phyloP scores from a whole-genome alignment of 1,140 invertebrate species.

The Argopecten irradians region DNA sequence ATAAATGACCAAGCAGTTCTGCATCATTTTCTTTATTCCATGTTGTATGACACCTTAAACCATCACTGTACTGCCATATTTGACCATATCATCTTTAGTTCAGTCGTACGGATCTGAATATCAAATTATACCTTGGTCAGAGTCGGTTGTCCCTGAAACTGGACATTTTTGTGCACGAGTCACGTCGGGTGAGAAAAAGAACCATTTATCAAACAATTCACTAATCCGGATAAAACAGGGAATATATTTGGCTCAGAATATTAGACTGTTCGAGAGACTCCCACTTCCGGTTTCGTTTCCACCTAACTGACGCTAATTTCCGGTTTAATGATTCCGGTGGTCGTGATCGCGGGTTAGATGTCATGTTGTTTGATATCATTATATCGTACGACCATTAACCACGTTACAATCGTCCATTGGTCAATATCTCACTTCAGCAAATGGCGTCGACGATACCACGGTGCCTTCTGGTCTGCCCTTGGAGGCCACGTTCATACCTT shows the following conservation, averaged over 20 bases:
- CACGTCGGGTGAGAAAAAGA: background rate
- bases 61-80: too few relatives aligned
- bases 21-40: too few relatives aligned
- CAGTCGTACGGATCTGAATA: too few relatives aligned
- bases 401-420: background rate
- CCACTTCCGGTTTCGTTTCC: constrained; percentile 14
- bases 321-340: constrained; percentile 7
- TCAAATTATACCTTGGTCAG: background rate
- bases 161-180: background rate
- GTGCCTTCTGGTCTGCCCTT: background rate
- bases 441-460: background rate
- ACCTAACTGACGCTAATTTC: background rate
- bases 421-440: background rate
- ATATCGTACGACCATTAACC: background rate
- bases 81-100: too few relatives aligned
- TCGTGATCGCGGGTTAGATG: constrained; percentile 19
- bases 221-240: constrained; percentile 8
- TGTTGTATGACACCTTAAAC: too few relatives aligned
- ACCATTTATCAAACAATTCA: background rate
- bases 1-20: too few relatives aligned
- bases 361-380: background rate
- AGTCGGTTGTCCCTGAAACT: background rate
- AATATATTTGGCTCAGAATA: background rate
- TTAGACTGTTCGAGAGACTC: background rate
- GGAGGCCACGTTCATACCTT: background rate